Base-by-base conservation (phyloP, 2,797 vertebrate species). In the Hippocampus kuda region DNA sequence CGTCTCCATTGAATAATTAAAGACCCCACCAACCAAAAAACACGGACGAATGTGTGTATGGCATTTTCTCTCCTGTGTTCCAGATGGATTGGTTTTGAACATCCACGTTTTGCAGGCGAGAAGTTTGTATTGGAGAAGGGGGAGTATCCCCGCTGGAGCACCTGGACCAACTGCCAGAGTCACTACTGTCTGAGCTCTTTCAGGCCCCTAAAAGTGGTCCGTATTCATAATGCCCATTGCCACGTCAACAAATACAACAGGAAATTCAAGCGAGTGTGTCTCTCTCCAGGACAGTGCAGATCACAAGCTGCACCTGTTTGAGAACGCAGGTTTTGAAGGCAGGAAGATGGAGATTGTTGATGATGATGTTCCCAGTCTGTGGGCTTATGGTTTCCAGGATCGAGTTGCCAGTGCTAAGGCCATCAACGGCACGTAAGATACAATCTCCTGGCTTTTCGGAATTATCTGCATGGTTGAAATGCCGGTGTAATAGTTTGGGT, bases 121-220 rank as follows among this genome's bases (percentile, higher is more conserved):
- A 94, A 94, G 86, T 97, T 94, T 2, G 90, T 96, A 71, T 86
- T 97, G 85, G 95, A 96, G 89, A 96, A 94, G 79, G 94, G 95
- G 0, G 93, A 95, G 68, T 96, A 94, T 76, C 95, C 94, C 0
- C 91, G 93, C 86, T 97, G 94, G 95, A 93, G 93, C 70, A 91
- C 93, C 66, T 96, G 94, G 94, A 95, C 93, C 84, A 96, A 91
- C 88, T 95, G 94, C 84, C 94, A 91, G 87, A 89, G 34, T 81
- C 94, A 90, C 10, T 92, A 91, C 90, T 91, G 90, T 80, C 86
- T 98, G 64, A 84, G 93, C 82, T 96, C 95, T 79, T 16, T 96
- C 69, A 90, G 92, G 53, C 94, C 94, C 22, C 84, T 97, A 44
- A 86, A 84, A 81, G 82, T 88, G 85, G 86, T 88, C 75, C 59